Conservation (phyloP, 2,113 vertebrate species). For the Trachemys scripta region DNA sequence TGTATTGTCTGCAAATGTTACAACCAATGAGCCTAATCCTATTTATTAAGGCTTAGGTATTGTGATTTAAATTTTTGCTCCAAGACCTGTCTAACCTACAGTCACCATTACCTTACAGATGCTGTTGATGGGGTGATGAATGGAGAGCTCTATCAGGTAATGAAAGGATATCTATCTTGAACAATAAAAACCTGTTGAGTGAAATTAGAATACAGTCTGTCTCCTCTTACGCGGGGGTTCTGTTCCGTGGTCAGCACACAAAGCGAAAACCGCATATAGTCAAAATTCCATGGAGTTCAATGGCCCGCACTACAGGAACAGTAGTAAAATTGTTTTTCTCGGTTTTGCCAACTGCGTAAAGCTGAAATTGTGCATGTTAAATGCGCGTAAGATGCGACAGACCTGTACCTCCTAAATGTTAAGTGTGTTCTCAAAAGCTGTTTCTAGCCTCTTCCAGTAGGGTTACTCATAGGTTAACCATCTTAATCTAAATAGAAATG, state of each 20-base stretch:
- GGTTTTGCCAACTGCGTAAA: no score
- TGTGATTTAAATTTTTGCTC: background rate
- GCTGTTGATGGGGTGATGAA: conserved; percentile 87
- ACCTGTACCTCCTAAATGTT: background rate
- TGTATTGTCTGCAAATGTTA: background rate
- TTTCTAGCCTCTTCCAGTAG: background rate
- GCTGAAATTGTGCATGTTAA: no score
- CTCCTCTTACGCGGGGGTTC: no score
- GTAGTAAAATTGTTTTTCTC: no score
- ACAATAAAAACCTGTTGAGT: background rate
- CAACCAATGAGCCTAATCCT: background rate
- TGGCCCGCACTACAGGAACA: no score
- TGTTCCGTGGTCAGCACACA: no score
- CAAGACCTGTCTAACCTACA: conserved; percentile 33
- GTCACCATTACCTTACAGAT: conserved; percentile 76
- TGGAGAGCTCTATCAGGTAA: conserved; percentile 87
- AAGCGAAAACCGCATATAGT: no score
- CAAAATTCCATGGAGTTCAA: no score
- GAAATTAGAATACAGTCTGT: background rate
- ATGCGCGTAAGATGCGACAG: no score
- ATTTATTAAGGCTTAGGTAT: background rate
- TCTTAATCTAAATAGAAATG: background rate
- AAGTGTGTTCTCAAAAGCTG: background rate
- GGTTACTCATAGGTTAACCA: background rate
- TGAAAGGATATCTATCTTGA: background rate